Evolutionary conservation across 2,113 vertebrate genomes (phyloP).

Genomic region (Alligator sinensis): DNA sequence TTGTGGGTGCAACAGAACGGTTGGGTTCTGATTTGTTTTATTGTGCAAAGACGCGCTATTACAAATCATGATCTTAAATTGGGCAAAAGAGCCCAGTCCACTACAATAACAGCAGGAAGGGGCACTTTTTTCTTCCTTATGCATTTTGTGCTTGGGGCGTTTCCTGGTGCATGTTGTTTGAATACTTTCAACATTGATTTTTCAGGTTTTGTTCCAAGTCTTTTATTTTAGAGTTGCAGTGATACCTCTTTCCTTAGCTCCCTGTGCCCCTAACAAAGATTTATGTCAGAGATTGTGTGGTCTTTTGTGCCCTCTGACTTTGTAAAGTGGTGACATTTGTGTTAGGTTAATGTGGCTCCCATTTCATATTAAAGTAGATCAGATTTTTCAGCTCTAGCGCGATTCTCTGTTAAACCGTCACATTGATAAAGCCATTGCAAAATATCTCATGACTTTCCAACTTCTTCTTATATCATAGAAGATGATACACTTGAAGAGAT

Average conservation of each 20-base stretch:
- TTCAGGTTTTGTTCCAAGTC: background rate
- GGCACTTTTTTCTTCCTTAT: background rate
- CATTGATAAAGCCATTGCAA: rapidly evolving
- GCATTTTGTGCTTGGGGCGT: background rate
- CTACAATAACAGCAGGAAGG: background rate
- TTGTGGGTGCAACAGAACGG: background rate
- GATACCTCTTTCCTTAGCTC: rapidly evolving
- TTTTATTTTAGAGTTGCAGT: background rate
- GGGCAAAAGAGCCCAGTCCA: background rate
- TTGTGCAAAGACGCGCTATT: background rate
- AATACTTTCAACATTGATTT: background rate
- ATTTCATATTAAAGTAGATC: background rate
- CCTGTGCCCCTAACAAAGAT: background rate
- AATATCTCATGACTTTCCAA: background rate
- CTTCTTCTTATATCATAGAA: background rate
- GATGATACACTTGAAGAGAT: no score
- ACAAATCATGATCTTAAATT: background rate
- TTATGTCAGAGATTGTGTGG: rapidly evolving
- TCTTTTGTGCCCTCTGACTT: background rate
- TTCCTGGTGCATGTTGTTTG: background rate
- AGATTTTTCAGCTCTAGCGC: rapidly evolving
- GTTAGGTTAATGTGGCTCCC: background rate
- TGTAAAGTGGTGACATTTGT: background rate
- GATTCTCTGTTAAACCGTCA: background rate
- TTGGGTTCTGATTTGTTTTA: background rate